Evolutionary conservation across 2,113 vertebrate species (phyloP), one percentile per base, ranked within the genome.

Genomic region (Cinclus cinclus): DNA sequence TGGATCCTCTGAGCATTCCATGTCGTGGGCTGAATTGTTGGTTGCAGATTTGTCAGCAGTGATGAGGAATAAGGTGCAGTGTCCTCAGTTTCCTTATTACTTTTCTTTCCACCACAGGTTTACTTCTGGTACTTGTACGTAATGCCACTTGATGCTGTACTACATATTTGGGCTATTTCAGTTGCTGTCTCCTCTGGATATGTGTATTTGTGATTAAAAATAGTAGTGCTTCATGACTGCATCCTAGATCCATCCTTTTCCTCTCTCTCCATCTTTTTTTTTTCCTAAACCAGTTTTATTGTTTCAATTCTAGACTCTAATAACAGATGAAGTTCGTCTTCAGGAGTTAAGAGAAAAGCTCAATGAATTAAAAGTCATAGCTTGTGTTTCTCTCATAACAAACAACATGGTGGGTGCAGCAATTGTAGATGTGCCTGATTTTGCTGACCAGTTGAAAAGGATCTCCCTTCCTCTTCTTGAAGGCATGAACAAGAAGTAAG

Each of bases 401-500:
- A 98, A 97, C 96, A 99, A 98, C 92, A 98, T 98, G 67, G 77
- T 99, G 37, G 98, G 99, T 67, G 97, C 98, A 67, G 71, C 98
- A 13, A 97, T 97, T 89, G 98, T 97, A 80, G 98, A 98, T 83
- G 94, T 99, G 58, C 96, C 99, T 25, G 97, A 97, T 44, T 97
- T 99, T 83, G 96, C 97, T 41, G 98, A 98, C 30, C 97, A 98
- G 13, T 94, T 99, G 82, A 99, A 99, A 97, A 98, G 96, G 95
- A 98, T 99, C 97, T 97, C 97, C 49, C 52, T 97, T 39, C 98
- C 99, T 70, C 97, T 99, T 74, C 98, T 99, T 59, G 98, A 99
- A 85, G 99, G 98, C 90, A 98, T 99, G 98, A 98, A 97, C 92
- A 98, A 97, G 94, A 96, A 96, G 99, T 99, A 96, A 98, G 99